Conservation (phyloP, 2,888 invertebrate genomes). For the Heliconius aoede region DNA sequence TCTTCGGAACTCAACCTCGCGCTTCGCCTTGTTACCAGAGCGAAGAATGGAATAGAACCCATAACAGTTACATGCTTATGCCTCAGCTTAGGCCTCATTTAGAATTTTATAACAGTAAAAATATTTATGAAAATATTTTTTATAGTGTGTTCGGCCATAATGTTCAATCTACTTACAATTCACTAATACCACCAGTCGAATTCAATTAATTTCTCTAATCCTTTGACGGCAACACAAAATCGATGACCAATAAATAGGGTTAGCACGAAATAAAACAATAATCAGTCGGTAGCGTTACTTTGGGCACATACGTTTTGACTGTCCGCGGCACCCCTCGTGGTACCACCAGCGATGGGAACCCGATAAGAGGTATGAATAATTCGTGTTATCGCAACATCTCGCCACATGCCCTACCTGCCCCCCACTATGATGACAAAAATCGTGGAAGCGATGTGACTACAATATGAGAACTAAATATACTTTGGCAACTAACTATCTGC, state of each 20-base stretch:
- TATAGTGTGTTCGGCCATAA: too few relatives aligned
- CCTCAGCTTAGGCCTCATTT: too few relatives aligned
- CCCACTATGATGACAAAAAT: conserved; percentile 69
- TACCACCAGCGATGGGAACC: conserved; percentile 79
- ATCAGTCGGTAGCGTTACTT: conserved; percentile 73
- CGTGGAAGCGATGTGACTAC: conserved; percentile 57
- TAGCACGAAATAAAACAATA: conserved; percentile 63
- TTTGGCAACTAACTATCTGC: conserved; percentile 43
- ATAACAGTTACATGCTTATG: too few relatives aligned
- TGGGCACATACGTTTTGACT: conserved; percentile 80
- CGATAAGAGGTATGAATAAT: conserved; percentile 84
- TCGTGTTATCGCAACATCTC: conserved; percentile 82
- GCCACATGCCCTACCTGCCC: conserved; percentile 83
- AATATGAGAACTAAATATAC: conserved; percentile 50
- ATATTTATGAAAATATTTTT: too few relatives aligned
- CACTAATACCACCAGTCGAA: conserved; percentile 6
- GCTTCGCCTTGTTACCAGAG: too few relatives aligned
- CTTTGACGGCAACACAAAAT: conserved; percentile 22
- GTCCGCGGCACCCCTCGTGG: conserved; percentile 81
- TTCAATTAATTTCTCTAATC: conserved; percentile 28
- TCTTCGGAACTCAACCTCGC: too few relatives aligned
- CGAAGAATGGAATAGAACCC: too few relatives aligned
- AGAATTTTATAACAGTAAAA: too few relatives aligned
- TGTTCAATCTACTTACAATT: conserved; percentile 1
- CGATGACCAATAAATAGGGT: conserved; percentile 20